Conservation (phyloP, 2,797 vertebrate species). For the Rhinatrema bivittatum region DNA sequence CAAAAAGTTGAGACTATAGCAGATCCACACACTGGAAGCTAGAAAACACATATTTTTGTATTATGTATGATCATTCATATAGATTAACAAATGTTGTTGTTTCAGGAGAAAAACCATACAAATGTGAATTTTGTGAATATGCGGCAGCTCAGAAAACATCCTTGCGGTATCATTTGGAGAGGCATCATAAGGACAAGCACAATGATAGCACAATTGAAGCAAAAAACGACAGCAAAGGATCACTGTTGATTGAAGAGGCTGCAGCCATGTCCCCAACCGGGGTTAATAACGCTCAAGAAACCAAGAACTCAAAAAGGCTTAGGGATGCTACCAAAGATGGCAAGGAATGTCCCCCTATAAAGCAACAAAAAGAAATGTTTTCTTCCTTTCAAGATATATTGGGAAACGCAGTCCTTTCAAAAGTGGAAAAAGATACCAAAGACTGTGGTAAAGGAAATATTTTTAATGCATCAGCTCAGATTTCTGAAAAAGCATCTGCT, state of each 20-base stretch:
- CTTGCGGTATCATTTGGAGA: slow-evolving; percentile 86
- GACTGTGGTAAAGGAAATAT: slow-evolving; percentile 32
- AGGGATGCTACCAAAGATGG: slow-evolving; percentile 54
- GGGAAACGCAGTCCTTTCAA: slow-evolving; percentile 21
- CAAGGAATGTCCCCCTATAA: slow-evolving; percentile 40
- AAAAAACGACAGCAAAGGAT: slow-evolving; percentile 51
- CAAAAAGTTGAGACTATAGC: no score
- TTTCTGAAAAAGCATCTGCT: not conserved
- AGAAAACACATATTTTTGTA: no score
- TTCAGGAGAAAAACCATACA: slow-evolving; percentile 94
- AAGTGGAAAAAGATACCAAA: slow-evolving; percentile 40
- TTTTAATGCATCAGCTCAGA: slow-evolving; percentile 15
- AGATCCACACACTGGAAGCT: no score
- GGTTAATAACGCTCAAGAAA: slow-evolving; percentile 41
- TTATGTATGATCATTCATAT: no score
- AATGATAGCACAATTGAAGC: slow-evolving; percentile 44
- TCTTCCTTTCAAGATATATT: slow-evolving; percentile 39
- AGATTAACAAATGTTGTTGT: no score
- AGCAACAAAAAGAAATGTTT: slow-evolving; percentile 53
- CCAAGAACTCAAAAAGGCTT: slow-evolving; percentile 49
- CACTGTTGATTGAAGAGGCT: slow-evolving; percentile 37
- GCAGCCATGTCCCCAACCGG: slow-evolving; percentile 19
- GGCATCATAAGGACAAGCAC: slow-evolving; percentile 85
- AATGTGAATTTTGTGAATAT: slow-evolving; percentile 93
- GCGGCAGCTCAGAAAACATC: slow-evolving; percentile 96